Evolutionary conservation across 2,113 vertebrate genomes (phyloP).

Genomic region (Myxocyprinus asiaticus): DNA sequence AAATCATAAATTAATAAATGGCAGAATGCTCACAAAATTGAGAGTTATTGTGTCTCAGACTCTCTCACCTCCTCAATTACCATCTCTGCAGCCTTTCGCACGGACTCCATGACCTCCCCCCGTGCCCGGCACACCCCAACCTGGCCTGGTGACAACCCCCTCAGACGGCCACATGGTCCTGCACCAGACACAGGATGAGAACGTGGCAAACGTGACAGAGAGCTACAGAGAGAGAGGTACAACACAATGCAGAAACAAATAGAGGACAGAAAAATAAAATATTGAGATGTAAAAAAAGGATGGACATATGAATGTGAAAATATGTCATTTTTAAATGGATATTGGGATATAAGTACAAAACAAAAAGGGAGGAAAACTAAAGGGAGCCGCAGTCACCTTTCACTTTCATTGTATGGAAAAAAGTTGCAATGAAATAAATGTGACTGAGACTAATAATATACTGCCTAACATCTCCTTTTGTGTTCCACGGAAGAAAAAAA

Average conservation of each 20-base stretch:
- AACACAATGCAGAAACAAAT: slow-evolving; percentile 49
- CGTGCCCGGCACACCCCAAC: slow-evolving; percentile 70
- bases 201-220: slow-evolving; percentile 75
- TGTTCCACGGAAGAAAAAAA: too few relatives aligned
- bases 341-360: too few relatives aligned
- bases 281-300: too few relatives aligned
- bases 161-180: slow-evolving; percentile 68
- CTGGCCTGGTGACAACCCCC: slow-evolving; percentile 76
- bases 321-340: too few relatives aligned
- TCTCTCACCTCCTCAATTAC: slow-evolving; percentile 75
- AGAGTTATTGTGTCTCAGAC: background rate
- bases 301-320: too few relatives aligned
- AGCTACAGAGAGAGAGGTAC: slow-evolving; percentile 61
- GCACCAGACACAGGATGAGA: slow-evolving; percentile 68
- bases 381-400: too few relatives aligned
- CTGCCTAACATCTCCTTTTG: too few relatives aligned
- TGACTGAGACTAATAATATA: too few relatives aligned
- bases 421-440: too few relatives aligned
- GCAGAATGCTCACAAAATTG: background rate
- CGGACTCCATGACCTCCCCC: slow-evolving; percentile 77
- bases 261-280: background rate
- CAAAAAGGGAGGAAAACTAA: too few relatives aligned
- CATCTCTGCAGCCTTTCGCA: slow-evolving; percentile 72
- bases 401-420: too few relatives aligned
- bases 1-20: background rate